Conservation (phyloP, 2,797 vertebrate species). For the Diglossa cyanea region DNA sequence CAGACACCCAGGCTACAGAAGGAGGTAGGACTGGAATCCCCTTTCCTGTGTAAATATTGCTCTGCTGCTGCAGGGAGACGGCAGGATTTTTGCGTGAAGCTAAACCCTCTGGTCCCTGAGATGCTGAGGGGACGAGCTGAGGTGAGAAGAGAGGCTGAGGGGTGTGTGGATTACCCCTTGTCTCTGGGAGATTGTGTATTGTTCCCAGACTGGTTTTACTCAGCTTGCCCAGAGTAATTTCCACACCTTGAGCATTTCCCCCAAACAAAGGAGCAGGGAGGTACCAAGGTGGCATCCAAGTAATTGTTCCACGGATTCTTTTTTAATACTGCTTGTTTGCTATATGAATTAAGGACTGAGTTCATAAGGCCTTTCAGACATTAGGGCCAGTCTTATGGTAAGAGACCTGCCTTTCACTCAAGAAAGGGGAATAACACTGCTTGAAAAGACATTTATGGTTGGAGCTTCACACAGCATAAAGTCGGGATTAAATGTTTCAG, state of each 20-base stretch:
- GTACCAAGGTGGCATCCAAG: neutral
- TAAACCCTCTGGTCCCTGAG: accelerated
- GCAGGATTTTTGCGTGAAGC: neutral
- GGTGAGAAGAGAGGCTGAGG: neutral
- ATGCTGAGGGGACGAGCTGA: neutral
- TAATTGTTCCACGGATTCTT: neutral
- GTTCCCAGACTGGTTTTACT: neutral
- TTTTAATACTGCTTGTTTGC: slow-evolving; percentile 15
- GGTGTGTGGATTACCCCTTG: neutral
- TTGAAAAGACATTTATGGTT: neutral
- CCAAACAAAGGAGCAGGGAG: neutral
- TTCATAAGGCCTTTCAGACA: neutral
- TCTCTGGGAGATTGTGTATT: neutral
- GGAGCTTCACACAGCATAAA: neutral
- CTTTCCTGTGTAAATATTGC: neutral
- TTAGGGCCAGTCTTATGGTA: neutral
- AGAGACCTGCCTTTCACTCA: slow-evolving; percentile 12
- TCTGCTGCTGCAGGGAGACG: neutral
- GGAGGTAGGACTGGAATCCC: neutral
- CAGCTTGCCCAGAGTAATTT: neutral
- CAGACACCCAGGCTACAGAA: neutral
- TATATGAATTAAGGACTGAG: neutral
- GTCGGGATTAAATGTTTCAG: neutral
- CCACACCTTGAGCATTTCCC: neutral
- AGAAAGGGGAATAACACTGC: neutral